Evolutionary conservation across 2,797 vertebrate genomes (phyloP).

Genomic region (Microchirus variegatus): DNA sequence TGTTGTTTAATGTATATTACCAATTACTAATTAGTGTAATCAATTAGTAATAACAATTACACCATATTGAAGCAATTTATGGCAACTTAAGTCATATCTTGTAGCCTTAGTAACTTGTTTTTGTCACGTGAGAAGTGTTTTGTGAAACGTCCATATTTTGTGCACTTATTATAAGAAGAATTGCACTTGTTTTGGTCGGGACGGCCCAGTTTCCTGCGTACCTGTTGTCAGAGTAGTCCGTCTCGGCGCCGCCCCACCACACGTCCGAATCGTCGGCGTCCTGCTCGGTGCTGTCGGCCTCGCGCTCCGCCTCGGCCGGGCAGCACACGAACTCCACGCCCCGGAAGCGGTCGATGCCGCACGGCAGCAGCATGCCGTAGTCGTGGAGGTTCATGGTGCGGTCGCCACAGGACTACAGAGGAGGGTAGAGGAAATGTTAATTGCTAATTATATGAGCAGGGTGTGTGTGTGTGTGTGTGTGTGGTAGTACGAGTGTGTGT

Average conservation of each 20-base stretch:
- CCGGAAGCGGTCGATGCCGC: constrained; percentile 94
- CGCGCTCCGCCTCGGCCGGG: constrained; percentile 87
- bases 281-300: constrained; percentile 86
- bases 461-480: too few relatives aligned
- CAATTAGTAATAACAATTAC: too few relatives aligned
- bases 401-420: constrained; percentile 92
- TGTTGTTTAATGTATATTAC: too few relatives aligned
- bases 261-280: constrained; percentile 94
- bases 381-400: constrained; percentile 95
- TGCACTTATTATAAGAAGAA: too few relatives aligned
- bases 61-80: too few relatives aligned
- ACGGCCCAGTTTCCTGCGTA: constrained; percentile 41
- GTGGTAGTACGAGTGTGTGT: accelerated
- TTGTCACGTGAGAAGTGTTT: too few relatives aligned
- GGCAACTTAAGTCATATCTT: too few relatives aligned
- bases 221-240: constrained; percentile 93
- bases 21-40: too few relatives aligned
- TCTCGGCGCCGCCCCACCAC: constrained; percentile 95
- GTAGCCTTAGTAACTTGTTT: too few relatives aligned
- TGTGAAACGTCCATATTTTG: too few relatives aligned
- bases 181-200: too few relatives aligned
- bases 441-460: background rate
- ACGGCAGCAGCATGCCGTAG: constrained; percentile 97
- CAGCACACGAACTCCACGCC: constrained; percentile 99
- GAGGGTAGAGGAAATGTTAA: accelerated